These are phyloP conservation scores for Nebria ingens DNA, from an alignment of 1,140 invertebrate genomes.

Conservation along the genomic window DNA sequence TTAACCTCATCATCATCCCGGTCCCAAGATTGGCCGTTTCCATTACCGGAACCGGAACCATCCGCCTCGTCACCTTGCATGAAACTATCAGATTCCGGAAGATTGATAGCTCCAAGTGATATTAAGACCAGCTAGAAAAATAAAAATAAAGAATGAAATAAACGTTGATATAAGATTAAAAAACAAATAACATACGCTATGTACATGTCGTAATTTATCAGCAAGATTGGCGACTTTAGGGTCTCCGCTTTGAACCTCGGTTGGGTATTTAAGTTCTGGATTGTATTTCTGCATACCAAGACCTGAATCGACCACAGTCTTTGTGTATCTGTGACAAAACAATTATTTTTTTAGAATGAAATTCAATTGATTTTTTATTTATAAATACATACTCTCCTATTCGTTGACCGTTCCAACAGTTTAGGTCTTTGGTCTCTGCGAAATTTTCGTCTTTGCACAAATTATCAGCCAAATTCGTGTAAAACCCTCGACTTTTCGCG, in stretches of 20 bases:
- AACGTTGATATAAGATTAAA: background rate
- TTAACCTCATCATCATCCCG: conserved; percentile 20
- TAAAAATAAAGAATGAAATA: conserved; percentile 10
- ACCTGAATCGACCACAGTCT: conserved; percentile 49
- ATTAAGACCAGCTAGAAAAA: conserved; percentile 27
- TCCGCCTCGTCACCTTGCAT: conserved; percentile 31
- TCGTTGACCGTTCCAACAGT: conserved; percentile 66
- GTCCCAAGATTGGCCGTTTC: conserved; percentile 25
- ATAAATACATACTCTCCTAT: conserved; percentile 66
- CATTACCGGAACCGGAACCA: conserved; percentile 31
- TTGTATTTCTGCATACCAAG: conserved; percentile 53
- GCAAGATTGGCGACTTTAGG: conserved; percentile 45
- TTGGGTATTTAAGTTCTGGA: conserved; percentile 46
- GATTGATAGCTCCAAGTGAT: conserved; percentile 23
- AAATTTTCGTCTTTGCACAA: conserved; percentile 53
- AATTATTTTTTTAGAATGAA: background rate
- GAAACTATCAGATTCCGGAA: conserved; percentile 23
- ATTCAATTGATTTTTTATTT: conserved; percentile 2
- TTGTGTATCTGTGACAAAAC: conserved; percentile 43
- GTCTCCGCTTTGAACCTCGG: conserved; percentile 37
- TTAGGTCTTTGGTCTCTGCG: conserved; percentile 43
- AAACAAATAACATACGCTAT: conserved; percentile 39
- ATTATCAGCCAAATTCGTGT: conserved; percentile 53
- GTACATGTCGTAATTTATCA: conserved; percentile 52
- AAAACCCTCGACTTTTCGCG: conserved; percentile 56